Base-by-base conservation (phyloP, 2,888 invertebrate genomes). In the Cryptosula pallasiana region DNA sequence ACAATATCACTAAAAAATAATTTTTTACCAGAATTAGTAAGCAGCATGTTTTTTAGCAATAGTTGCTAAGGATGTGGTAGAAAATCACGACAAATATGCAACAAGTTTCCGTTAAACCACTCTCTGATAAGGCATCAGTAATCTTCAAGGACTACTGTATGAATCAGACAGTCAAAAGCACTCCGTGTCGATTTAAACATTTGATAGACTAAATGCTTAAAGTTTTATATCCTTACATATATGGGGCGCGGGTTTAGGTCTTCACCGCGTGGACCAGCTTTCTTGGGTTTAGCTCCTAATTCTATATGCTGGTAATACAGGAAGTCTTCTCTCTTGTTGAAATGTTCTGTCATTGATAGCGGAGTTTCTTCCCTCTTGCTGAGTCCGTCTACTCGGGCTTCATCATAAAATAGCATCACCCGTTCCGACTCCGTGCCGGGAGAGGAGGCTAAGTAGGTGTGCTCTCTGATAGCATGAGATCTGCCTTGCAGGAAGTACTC, bases 351-450 rank as follows among this genome's bases (percentile, higher is more conserved):
- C 82, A 85, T 83, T 71, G 80, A 81, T 34, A 76, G 74, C 0
- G 81, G 80, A 2, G 82, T 83, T 75, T 85, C 84, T n/a, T 80
- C 79, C 35, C 84, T 76, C 71, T 81, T 81, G 32, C 78, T 84
- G 54, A 94, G 86, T 1, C 91, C 91, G 81, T 94, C 93, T 3
- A 90, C 82, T 1, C 93, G 87, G 0, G 91, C 89, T 74, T 84
- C 80, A 79, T 86, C 77, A 78, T 88, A 89, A 82, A 88, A 90
- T 73, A 75, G 86, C 85, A 72, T 88, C 84, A 91, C 86, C 75
- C 89, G 87, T 75, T 89, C 83, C 74, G 79, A 84, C 76, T 85
- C 85, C 5, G 82, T 79, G 1, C 80, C 83, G 1, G 82, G 81
- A 23, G 77, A 78, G 69, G 79, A 80, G 34, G 80, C 79, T 71